phyloP scores from a whole-genome alignment of 2,888 invertebrate species.

The Cancer borealis region DNA sequence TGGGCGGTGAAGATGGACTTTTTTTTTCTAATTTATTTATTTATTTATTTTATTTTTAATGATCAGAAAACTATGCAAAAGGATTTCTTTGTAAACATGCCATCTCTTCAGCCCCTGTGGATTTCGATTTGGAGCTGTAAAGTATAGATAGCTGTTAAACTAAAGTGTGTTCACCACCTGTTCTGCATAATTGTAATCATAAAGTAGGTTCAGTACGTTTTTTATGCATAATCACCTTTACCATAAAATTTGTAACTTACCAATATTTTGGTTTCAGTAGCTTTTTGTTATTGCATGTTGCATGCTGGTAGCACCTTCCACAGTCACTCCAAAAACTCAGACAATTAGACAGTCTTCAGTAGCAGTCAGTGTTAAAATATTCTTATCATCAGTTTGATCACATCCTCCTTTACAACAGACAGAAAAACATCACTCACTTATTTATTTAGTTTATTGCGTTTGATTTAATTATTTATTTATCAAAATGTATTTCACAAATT shows the following conservation, averaged over 20 bases:
- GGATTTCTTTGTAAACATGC: constrained; percentile 46
- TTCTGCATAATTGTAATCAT: constrained; percentile 68
- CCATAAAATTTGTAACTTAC: constrained; percentile 61
- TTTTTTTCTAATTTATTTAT: constrained; percentile 5
- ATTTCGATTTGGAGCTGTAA: constrained; percentile 70
- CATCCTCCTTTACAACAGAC: constrained; percentile 1
- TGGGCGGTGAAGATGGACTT: constrained; percentile 71
- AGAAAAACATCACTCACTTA: background rate
- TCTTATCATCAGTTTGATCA: constrained; percentile 18
- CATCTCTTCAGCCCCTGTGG: constrained; percentile 72
- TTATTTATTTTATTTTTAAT: constrained; percentile 14
- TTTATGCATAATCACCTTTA: constrained; percentile 66
- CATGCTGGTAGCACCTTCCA: constrained; percentile 70
- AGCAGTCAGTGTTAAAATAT: constrained; percentile 16
- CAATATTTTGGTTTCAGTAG: constrained; percentile 68
- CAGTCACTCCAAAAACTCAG: constrained; percentile 74
- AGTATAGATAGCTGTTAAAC: constrained; percentile 61
- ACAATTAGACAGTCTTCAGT: constrained; percentile 61
- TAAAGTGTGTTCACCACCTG: constrained; percentile 70
- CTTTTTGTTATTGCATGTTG: constrained; percentile 71
- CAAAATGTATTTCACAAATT: background rate
- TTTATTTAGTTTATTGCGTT: background rate
- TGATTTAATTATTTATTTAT: background rate
- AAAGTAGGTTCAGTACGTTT: constrained; percentile 66
- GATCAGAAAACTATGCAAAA: constrained; percentile 11